Conservation (phyloP, 2,113 vertebrate genomes). For the Dasyurus viverrinus region DNA sequence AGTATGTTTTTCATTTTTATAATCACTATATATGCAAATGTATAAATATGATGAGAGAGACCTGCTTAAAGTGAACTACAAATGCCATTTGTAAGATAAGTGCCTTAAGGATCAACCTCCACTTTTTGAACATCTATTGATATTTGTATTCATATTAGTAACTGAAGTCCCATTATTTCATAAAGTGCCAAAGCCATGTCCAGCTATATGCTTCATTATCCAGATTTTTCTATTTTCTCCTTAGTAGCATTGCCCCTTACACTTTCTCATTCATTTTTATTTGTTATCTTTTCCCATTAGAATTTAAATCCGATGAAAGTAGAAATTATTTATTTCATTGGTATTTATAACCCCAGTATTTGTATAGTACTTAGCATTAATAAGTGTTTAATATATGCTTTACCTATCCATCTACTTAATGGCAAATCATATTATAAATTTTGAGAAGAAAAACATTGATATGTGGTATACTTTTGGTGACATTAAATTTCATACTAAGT, state of each 20-base stretch:
- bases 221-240: neutral
- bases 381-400: neutral
- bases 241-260: neutral
- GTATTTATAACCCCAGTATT: neutral
- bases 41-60: neutral
- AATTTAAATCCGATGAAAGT: neutral
- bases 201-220: neutral
- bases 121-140: neutral
- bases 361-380: neutral
- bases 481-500: neutral
- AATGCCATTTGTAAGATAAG: neutral
- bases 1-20: neutral
- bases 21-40: neutral
- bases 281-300: neutral
- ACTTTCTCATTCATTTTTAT: no score
- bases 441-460: conserved; percentile 11
- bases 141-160: neutral
- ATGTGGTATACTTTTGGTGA: neutral
- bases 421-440: conserved; percentile 14
- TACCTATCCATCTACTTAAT: neutral
- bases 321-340: neutral
- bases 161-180: neutral
- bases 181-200: neutral
- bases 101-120: neutral
- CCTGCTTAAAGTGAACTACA: neutral